phyloP scores from a whole-genome alignment of 2,888 invertebrate genomes.

The Pseudoips prasinana region DNA sequence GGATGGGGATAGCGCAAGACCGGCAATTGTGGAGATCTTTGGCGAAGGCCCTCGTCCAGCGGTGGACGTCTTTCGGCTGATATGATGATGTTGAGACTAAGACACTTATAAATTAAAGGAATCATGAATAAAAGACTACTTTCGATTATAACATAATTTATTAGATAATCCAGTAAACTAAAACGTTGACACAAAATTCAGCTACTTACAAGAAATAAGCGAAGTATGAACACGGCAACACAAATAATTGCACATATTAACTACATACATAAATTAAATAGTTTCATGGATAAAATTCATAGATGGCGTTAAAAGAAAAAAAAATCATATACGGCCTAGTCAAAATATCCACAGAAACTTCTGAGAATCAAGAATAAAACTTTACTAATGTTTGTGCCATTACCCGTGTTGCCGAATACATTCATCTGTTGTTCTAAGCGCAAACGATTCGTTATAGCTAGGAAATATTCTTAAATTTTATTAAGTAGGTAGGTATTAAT shows the following conservation, averaged over 20 bases:
- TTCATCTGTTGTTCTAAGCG: constrained; percentile 16
- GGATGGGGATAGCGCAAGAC: too few relatives aligned
- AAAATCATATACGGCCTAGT: too few relatives aligned
- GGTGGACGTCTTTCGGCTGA: too few relatives aligned
- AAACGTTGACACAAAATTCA: constrained; percentile 39
- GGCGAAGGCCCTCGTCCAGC: too few relatives aligned
- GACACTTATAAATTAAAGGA: too few relatives aligned
- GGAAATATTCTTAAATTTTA: constrained; percentile 25
- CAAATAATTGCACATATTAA: constrained; percentile 11
- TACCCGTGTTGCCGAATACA: constrained; percentile 12
- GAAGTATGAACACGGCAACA: constrained; percentile 22
- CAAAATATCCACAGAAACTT: too few relatives aligned
- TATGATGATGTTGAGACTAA: too few relatives aligned
- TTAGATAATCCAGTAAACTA: constrained; percentile 62
- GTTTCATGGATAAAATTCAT: background rate
- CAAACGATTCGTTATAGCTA: constrained; percentile 23
- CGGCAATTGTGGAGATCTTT: too few relatives aligned
- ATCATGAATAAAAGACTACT: constrained; percentile 19
- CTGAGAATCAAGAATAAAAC: too few relatives aligned
- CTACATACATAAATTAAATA: too few relatives aligned
- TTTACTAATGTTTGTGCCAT: too few relatives aligned
- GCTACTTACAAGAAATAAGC: constrained; percentile 56
- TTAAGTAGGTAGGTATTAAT: constrained; percentile 8
- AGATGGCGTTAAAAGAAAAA: constrained; percentile 2
- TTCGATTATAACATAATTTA: constrained; percentile 59